phyloP scores from a whole-genome alignment of 2,797 vertebrate genomes.

The Sebastolobus alascanus region DNA sequence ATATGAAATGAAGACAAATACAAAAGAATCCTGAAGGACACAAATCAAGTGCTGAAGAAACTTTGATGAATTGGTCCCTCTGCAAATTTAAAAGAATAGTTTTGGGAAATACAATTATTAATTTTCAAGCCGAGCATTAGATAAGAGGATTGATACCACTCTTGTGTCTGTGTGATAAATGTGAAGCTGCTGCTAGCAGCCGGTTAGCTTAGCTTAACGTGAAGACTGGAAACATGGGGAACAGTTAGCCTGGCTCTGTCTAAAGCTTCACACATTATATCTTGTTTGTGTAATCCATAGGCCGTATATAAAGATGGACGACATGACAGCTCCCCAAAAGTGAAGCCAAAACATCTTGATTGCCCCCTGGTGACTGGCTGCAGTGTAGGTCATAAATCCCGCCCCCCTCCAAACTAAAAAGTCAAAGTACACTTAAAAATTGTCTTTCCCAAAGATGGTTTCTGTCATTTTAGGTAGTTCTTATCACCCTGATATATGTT shows the following conservation, averaged over 20 bases:
- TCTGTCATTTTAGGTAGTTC: too few species aligned
- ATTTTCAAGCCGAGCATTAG: background rate
- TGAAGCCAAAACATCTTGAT: too few species aligned
- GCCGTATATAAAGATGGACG: background rate
- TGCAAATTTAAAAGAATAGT: conserved; percentile 29
- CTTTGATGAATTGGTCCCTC: conserved; percentile 49
- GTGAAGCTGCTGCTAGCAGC: conserved; percentile 10
- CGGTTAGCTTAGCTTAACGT: background rate
- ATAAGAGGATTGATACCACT: conserved; percentile 13
- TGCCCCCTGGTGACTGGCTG: too few species aligned
- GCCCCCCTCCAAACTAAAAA: too few species aligned
- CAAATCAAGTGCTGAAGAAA: conserved; percentile 73
- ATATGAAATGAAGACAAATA: conserved; percentile 51
- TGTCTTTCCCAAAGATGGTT: too few species aligned
- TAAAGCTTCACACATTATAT: background rate
- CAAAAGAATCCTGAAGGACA: conserved; percentile 55
- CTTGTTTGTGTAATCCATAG: background rate
- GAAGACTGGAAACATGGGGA: conserved; percentile 8
- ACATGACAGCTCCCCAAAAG: too few species aligned
- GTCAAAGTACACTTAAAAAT: too few species aligned
- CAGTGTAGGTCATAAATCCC: too few species aligned
- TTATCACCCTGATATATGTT: too few species aligned
- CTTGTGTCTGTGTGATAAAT: conserved; percentile 11
- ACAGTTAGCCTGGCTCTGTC: background rate
- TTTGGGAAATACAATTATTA: background rate